Conservation (phyloP, 1,140 invertebrate genomes). For the Brachionus plicatilis region DNA sequence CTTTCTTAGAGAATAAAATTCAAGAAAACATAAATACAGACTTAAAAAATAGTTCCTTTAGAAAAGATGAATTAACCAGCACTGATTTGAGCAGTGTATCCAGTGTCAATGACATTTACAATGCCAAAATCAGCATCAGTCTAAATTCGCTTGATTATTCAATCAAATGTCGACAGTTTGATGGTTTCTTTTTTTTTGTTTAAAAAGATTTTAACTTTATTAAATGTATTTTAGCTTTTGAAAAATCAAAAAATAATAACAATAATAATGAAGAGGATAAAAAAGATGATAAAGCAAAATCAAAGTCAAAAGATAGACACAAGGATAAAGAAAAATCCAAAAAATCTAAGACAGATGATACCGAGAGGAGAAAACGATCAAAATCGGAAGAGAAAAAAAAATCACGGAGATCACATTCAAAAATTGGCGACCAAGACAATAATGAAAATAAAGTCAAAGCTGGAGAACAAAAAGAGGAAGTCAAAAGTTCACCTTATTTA, state of each 20-base stretch:
- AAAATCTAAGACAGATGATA: not conserved
- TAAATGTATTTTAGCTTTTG: not conserved
- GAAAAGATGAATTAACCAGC: not conserved
- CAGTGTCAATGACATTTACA: not conserved
- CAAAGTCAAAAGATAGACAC: not conserved
- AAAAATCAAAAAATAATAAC: not conserved
- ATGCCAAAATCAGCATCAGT: not conserved
- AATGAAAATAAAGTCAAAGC: not conserved
- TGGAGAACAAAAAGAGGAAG: not conserved
- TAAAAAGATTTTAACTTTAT: not conserved
- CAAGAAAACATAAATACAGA: not conserved
- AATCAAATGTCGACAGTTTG: not conserved
- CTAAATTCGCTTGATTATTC: not conserved
- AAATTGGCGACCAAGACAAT: not conserved
- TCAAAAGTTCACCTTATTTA: not conserved
- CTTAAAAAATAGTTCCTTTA: not conserved
- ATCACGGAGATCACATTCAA: not conserved
- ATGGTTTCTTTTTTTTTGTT: not conserved
- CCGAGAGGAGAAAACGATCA: not conserved
- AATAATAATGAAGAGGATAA: slow-evolving; percentile 6
- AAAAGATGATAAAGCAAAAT: not conserved
- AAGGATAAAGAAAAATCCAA: not conserved
- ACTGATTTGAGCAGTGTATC: not conserved
- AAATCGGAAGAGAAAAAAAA: not conserved
- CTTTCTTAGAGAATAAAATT: not conserved